phyloP scores from a whole-genome alignment of 2,113 vertebrate genomes.

The Platycercus adscitus region DNA sequence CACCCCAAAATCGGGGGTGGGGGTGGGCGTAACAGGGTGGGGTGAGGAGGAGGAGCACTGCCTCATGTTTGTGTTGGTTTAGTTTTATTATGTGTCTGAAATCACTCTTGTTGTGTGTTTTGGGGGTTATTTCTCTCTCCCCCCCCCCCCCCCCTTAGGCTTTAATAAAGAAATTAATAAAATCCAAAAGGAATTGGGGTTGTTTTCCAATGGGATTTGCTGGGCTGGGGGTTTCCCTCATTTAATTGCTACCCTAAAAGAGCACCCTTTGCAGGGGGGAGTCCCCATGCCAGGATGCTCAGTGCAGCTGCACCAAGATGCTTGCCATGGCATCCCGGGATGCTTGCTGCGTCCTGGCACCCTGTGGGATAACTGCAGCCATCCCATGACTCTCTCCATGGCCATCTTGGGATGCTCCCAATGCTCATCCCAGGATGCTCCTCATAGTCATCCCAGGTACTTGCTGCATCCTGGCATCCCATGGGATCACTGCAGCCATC shows the following conservation, averaged over 20 bases:
- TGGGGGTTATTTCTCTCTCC: neutral
- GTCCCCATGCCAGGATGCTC: rapidly evolving
- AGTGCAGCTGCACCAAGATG: neutral
- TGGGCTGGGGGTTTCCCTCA: neutral
- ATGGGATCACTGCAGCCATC: neutral
- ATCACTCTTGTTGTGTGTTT: neutral
- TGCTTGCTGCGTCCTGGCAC: rapidly evolving
- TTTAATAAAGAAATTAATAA: constrained; percentile 54
- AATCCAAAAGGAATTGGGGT: neutral
- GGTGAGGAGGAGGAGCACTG: neutral
- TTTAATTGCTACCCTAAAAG: neutral
- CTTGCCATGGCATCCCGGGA: rapidly evolving
- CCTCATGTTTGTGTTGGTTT: neutral
- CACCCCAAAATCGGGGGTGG: neutral
- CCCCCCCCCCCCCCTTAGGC: neutral
- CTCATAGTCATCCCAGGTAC: neutral
- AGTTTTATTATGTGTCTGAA: neutral
- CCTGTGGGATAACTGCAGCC: neutral
- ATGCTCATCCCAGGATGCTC: neutral
- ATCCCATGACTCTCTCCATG: neutral
- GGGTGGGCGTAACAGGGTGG: neutral
- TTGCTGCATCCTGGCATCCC: neutral
- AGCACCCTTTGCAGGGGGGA: neutral
- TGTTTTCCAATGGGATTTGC: neutral
- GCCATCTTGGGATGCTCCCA: rapidly evolving